Evolutionary conservation across 2,113 vertebrate genomes (phyloP).

Genomic region (Chlorodrepanis virens): DNA sequence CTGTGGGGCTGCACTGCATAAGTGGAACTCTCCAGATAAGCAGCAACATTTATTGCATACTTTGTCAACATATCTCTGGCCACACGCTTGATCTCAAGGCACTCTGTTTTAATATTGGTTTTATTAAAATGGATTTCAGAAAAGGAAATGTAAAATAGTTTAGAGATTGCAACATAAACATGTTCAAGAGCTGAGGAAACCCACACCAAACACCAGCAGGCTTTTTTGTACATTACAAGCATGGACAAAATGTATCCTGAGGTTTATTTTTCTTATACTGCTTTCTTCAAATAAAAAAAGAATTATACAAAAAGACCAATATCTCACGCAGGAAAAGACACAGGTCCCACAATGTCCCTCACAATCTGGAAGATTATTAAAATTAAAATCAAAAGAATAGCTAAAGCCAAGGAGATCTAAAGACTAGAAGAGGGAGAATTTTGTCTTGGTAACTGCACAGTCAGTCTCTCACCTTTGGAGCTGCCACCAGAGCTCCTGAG

Average conservation of each 20-base stretch:
- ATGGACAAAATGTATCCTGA: neutral
- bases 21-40: conserved; percentile 57
- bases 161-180: conserved; percentile 1
- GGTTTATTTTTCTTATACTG: neutral
- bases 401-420: neutral
- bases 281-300: neutral
- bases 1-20: conserved; percentile 14
- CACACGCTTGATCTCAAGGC: conserved; percentile 17
- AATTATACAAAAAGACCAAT: neutral
- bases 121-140: conserved; percentile 42
- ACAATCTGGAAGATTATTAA: neutral
- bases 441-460: neutral
- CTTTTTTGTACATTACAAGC: neutral
- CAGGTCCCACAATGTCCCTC: neutral
- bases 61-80: conserved; percentile 25
- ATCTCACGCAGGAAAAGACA: neutral
- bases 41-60: conserved; percentile 22
- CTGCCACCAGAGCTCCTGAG: neutral
- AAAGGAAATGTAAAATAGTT: neutral
- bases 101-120: conserved; percentile 8
- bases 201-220: neutral
- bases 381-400: neutral
- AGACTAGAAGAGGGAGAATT: neutral
- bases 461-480: neutral
- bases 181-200: neutral